These are phyloP conservation scores for Eurystomus glaucurus DNA, from an alignment of 2,797 vertebrate genomes.

Conservation along the genomic window DNA sequence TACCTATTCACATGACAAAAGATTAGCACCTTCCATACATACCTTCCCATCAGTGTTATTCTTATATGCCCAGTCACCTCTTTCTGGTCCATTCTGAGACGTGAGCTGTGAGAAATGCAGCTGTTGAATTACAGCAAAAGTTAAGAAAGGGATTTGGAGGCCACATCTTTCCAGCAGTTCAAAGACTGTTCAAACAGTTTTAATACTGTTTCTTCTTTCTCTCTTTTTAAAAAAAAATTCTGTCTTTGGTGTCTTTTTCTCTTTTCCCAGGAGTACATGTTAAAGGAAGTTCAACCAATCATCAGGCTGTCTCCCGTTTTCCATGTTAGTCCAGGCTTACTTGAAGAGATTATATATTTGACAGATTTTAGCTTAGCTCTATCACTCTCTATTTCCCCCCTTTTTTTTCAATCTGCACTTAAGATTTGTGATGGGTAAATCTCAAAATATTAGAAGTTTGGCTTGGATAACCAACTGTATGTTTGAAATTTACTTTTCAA, in stretches of 20 bases:
- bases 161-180: background rate
- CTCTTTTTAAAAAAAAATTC: background rate
- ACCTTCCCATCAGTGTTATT: background rate
- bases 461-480: background rate
- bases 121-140: background rate
- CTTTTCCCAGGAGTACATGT: background rate
- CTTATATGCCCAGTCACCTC: background rate
- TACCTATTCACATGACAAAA: background rate
- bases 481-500: background rate
- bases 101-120: background rate
- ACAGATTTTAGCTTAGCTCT: background rate
- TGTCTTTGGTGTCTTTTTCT: background rate
- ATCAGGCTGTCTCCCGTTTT: background rate
- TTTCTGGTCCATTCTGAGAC: background rate
- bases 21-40: background rate
- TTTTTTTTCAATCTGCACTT: background rate
- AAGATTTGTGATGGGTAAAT: background rate
- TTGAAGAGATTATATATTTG: background rate
- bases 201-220: background rate
- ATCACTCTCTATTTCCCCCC: background rate
- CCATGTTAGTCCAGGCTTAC: background rate
- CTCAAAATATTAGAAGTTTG: conserved; percentile 4
- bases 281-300: background rate
- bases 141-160: background rate
- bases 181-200: background rate